Evolutionary conservation across 2,113 vertebrate species (phyloP).

Genomic region (Hippotragus niger): DNA sequence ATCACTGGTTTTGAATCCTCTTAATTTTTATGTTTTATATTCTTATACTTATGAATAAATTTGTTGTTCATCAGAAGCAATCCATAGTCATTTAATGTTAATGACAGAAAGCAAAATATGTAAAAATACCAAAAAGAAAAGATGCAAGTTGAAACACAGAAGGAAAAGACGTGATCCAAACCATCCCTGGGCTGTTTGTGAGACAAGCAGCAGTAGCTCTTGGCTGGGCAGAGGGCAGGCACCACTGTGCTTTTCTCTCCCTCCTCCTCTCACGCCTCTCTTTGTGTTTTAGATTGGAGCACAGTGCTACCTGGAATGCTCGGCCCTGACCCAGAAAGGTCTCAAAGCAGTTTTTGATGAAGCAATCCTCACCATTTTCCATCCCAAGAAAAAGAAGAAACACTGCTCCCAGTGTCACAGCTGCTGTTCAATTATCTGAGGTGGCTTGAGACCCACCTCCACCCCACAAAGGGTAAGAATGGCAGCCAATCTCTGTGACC

Average conservation of each 20-base stretch:
- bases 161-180: not conserved
- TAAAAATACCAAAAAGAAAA: not conserved
- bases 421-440: slow-evolving; percentile 87
- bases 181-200: rapidly evolving
- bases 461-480: not conserved
- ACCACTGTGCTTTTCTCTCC: not conserved
- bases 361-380: slow-evolving; percentile 92
- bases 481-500: slow-evolving; percentile 19
- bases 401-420: slow-evolving; percentile 75
- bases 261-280: not conserved
- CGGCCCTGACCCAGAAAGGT: slow-evolving; percentile 91
- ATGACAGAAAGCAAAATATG: not conserved
- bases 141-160: not conserved
- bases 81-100: not conserved
- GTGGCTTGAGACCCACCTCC: not conserved
- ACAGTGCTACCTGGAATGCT: slow-evolving; percentile 92
- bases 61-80: not conserved
- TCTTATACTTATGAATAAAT: not conserved
- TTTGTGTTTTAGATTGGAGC: slow-evolving; percentile 86
- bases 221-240: not conserved
- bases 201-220: rapidly evolving
- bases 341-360: slow-evolving; percentile 92
- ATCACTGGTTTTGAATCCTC: not conserved
- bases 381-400: slow-evolving; percentile 89
- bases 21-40: not conserved